These are phyloP conservation scores for Sorex araneus DNA, from an alignment of 2,113 vertebrate species.

Conservation along the genomic window DNA sequence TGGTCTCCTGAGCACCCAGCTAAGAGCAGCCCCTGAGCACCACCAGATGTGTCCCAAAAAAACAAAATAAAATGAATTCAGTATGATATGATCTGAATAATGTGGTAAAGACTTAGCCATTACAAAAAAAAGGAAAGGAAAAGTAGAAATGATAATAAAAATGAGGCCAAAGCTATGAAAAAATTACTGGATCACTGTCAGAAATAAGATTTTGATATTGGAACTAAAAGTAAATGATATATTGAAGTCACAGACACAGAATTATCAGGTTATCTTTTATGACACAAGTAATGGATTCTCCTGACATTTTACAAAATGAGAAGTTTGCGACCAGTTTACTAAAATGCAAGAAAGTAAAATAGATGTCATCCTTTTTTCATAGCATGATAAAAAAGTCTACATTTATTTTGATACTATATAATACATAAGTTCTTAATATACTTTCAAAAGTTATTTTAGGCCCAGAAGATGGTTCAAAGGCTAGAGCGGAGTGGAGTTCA, in stretches of 20 bases:
- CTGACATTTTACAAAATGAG: constrained; percentile 56
- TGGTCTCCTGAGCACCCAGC: too few relatives aligned
- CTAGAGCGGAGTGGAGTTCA: too few relatives aligned
- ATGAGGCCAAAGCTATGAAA: constrained; percentile 20
- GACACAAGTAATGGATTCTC: constrained; percentile 35
- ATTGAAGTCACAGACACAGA: not conserved
- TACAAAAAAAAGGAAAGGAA: not conserved
- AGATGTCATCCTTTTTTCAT: not conserved
- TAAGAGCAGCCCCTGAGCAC: too few relatives aligned
- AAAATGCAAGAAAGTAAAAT: too few relatives aligned
- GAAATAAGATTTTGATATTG: not conserved
- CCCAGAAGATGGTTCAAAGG: too few relatives aligned
- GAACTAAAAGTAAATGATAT: constrained; percentile 20
- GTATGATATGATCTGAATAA: constrained; percentile 18
- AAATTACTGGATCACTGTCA: not conserved
- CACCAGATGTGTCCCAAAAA: too few relatives aligned
- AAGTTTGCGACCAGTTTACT: not conserved
- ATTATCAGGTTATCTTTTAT: constrained; percentile 58
- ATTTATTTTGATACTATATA: constrained; percentile 13
- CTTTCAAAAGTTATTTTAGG: not conserved
- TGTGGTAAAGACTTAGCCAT: constrained; percentile 20
- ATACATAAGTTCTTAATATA: constrained; percentile 45
- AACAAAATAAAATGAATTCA: not conserved
- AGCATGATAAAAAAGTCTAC: constrained; percentile 49
- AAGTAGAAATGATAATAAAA: constrained; percentile 1